Evolutionary conservation across 2,113 vertebrate genomes (phyloP), one percentile per base, ranked within the genome.

Genomic region (Gallinago undulata): DNA sequence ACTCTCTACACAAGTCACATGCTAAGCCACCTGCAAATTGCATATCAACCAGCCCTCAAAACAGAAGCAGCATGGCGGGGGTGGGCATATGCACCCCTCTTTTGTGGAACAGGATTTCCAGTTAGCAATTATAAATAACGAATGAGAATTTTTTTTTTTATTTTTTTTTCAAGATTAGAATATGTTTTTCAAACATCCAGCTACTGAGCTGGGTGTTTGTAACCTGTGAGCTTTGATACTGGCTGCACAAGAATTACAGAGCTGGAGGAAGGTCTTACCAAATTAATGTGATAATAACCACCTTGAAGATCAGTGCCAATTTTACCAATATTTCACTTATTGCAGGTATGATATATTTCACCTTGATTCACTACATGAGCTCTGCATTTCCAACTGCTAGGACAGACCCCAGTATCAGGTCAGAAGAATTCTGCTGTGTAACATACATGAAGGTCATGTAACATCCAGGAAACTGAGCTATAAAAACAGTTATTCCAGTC

Each of bases 401-500:
- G 55, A 67, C 55, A 73, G 89, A 37, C n/a, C 23, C 9, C 3
- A 2, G 16, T 2, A 10, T 1, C 6, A 48, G 35, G 30, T 53
- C 28, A 82, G 73, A 75, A 91, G 43, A 35, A 72, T 48, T 85
- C 67, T 78, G 12, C 59, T 70, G 19, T 12, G 37, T 10, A 41
- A 4, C 11, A 7, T 39, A 41, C 0, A 0, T 17, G 37, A 51
- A 15, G n/a, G 28, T 30, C 13, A 0, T 2, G 15, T 37, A 68
- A 79, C 41, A 59, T 11, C 4, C 82, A 75, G 39, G 77, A 83
- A 37, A 45, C 0, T 19, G 37, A 89, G 66, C 66, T 48, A 25
- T 11, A 41, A 79, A n/a, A 15, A 1, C 41, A 41, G 48, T 63
- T 55, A 25, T 60, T 68, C 56, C 59, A 43, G n/a, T 57, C 50